Base-by-base conservation (phyloP, 1,140 invertebrate genomes). In the Aphidius gifuensis region DNA sequence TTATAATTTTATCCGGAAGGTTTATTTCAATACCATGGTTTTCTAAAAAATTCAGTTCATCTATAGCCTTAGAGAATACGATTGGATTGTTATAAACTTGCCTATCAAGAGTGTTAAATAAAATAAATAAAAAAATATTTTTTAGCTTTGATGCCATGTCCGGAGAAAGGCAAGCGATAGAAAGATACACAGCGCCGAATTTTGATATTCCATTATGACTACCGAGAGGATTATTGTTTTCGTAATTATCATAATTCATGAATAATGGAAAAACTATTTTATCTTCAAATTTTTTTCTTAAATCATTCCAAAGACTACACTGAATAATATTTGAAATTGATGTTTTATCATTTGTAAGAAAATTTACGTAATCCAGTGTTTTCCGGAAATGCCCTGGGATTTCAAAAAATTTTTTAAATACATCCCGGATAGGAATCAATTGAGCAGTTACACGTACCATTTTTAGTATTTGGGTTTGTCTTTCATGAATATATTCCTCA, bases 151-250 rank as follows among this genome's bases (percentile, higher is more conserved):
- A 58, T n/a, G 56, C 32, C 7, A 64, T 61, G 51, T 61, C 55
- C 9, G 55, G 55, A 9, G 62, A 59, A 9, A 74, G 55, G 58
- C 68, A 69, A n/a, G 68, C 58, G 11, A 74, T 62, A 32, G 62
- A 38, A 5, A 40, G 45, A 54, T 61, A 61, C 4, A 61, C 23
- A 9, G 40, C 49, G 11, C 51, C 51, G 5, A 21, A 32, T 39
- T 61, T 61, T 54, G 43, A 11, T 7, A 44, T 6, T 5, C 59
- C 59, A 4, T 44, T 23, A 40, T 55, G 59, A n/a, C 43, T 54
- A 9, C 50, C 50, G 6, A 61, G 7, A 9, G 50, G 59, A 58
- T 65, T 64, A 56, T 64, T 64, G 4, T 47, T 60, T 51, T 66
- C 64, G 21, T 62, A 66, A 32, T 62, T 60, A 38, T 66, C 64